Percentiles rank a stretch among this genome's conserved stretches.
Evolutionary conservation across 2,797 vertebrate genomes (phyloP).

Genomic region (Microctenopoma stevenorrisi): DNA sequence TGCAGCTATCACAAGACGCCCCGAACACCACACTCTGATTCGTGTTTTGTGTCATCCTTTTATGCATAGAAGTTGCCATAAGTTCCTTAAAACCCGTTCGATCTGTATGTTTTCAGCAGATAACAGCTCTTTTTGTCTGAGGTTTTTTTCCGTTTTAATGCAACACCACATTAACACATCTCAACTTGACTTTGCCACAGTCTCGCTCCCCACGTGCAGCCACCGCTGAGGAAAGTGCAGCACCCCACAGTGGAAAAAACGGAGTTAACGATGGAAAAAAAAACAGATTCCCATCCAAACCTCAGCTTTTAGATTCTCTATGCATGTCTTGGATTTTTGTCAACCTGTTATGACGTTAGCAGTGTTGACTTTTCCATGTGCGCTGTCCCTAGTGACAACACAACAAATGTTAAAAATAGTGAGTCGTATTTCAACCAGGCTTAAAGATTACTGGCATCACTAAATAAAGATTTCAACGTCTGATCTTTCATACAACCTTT

Average conservation of each 20-base stretch:
- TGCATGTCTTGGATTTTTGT: slow-evolving; percentile 63
- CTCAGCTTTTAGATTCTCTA: slow-evolving; percentile 35
- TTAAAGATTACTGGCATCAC: no score
- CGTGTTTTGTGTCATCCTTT: slow-evolving; percentile 1
- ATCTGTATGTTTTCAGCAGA: slow-evolving; percentile 15
- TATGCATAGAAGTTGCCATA: slow-evolving; percentile 9
- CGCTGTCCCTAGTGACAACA: slow-evolving; percentile 28
- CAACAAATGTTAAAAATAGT: slow-evolving; percentile 53
- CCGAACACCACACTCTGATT: slow-evolving; percentile 8
- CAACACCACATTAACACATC: slow-evolving; percentile 9
- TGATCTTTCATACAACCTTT: not conserved
- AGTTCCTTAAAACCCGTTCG: slow-evolving; percentile 8
- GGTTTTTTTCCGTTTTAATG: slow-evolving; percentile 33
- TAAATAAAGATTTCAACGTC: not conserved
- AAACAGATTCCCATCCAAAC: slow-evolving; percentile 51
- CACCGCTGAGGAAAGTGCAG: slow-evolving; percentile 21
- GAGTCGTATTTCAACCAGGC: not conserved
- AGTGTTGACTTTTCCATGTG: slow-evolving; percentile 58
- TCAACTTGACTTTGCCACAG: slow-evolving; percentile 12
- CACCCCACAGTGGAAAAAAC: slow-evolving; percentile 16
- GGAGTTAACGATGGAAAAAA: slow-evolving; percentile 48
- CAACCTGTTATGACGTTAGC: slow-evolving; percentile 59
- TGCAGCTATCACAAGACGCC: slow-evolving; percentile 22
- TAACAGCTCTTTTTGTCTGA: slow-evolving; percentile 18
- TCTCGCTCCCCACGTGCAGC: slow-evolving; percentile 20